A percentile compares a stretch with the other conserved stretches of the same genome.
Conservation (phyloP, 1,140 invertebrate species). For the Aphelenchoides besseyi region DNA sequence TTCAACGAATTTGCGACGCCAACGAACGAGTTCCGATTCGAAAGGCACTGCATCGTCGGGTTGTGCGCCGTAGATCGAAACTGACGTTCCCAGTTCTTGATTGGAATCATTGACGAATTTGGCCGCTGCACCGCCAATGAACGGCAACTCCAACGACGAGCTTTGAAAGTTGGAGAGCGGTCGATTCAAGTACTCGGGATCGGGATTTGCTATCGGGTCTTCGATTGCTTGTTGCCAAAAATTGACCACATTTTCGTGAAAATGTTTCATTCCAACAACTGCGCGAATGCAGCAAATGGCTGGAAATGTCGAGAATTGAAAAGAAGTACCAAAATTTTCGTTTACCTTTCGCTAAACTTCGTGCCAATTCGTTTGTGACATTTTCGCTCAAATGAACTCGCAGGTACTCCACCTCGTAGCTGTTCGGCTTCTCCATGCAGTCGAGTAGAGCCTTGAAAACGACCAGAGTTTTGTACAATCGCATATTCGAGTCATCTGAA, state of each 20-base stretch:
- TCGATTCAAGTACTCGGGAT: neutral
- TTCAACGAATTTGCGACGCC: conserved; percentile 27
- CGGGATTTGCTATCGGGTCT: neutral
- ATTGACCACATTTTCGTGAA: conserved; percentile 10
- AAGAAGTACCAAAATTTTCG: neutral
- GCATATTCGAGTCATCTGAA: conserved; percentile 7
- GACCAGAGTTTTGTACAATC: conserved; percentile 17
- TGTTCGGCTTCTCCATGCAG: conserved; percentile 21
- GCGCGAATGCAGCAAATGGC: conserved; percentile 2
- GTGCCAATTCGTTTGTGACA: neutral
- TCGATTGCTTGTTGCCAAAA: conserved; percentile 6
- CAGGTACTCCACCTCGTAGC: conserved; percentile 15
- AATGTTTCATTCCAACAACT: conserved; percentile 18
- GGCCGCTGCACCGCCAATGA: neutral
- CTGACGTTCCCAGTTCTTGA: conserved; percentile 9
- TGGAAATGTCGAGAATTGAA: neutral
- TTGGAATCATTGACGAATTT: neutral
- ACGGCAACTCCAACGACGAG: neutral
- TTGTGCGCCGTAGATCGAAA: conserved; percentile 1
- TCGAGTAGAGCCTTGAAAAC: conserved; percentile 13
- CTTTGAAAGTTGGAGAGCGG: neutral
- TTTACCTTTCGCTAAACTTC: conserved; percentile 12
- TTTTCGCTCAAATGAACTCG: conserved; percentile 16
- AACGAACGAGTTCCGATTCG: conserved; percentile 30
- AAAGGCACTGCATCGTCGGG: conserved; percentile 7